A percentile compares a stretch with the other conserved stretches of the same genome.
Evolutionary conservation across 2,888 invertebrate species (phyloP).

Genomic region (Andrena marginata): DNA sequence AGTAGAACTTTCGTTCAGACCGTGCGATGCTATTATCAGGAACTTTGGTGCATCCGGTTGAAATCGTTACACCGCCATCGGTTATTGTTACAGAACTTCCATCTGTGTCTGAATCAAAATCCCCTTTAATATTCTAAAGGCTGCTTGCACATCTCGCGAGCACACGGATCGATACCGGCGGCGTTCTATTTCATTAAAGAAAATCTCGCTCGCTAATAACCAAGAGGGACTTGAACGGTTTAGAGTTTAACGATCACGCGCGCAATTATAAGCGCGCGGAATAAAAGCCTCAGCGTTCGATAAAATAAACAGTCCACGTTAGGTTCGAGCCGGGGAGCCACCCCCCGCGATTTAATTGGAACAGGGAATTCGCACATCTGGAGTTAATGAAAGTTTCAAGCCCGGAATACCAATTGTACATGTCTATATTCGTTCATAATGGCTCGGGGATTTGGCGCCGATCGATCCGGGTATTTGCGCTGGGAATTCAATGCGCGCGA

Average conservation of each 20-base stretch:
- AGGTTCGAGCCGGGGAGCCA: background rate
- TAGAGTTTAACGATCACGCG: constrained; percentile 27
- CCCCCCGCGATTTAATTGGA: constrained; percentile 45
- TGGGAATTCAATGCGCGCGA: constrained; percentile 14
- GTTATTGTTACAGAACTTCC: background rate
- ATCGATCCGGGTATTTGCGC: background rate
- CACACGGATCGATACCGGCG: background rate
- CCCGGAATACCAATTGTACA: constrained; percentile 40
- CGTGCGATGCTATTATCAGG: no score
- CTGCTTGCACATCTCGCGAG: background rate
- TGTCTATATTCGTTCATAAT: constrained; percentile 15
- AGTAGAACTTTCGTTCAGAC: no score
- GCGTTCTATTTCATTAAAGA: background rate
- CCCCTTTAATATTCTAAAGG: no score
- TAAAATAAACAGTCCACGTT: constrained; percentile 35
- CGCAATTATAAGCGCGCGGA: constrained; percentile 17
- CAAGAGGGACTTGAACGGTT: background rate
- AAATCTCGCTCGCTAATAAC: constrained; percentile 10
- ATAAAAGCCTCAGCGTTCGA: constrained; percentile 14
- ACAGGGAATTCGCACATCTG: constrained; percentile 49
- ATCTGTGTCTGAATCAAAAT: no score
- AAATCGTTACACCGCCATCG: background rate
- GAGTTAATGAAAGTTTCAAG: constrained; percentile 45
- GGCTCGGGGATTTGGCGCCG: constrained; percentile 14
- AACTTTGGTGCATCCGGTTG: no score